Evolutionary conservation across 2,888 invertebrate genomes (phyloP), one percentile per base, ranked within the genome.

Genomic region (Torymus auratus): DNA sequence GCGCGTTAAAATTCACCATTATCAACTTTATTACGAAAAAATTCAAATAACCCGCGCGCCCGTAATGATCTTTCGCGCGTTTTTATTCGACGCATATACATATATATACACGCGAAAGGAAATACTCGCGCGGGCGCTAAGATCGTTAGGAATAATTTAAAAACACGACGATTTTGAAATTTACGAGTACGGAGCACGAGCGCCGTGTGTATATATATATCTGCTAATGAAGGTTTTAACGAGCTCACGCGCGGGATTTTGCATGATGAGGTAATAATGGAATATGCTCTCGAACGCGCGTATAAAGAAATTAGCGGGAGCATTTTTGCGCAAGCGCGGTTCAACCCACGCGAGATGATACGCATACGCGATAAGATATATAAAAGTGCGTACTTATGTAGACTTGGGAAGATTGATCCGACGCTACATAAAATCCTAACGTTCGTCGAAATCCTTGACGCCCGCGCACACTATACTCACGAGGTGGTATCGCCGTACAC

Each of bases 381-480:
- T 12, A 12, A 20, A n/a, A 12, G n/a, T 52, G 50, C 73, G 15
- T 41, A 17, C 15, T 50, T 3, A 56, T 13, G 17, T 65, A 52
- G 56, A 67, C 14, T 62, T 7, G 50, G 11, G 11, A 17, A 69
- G 58, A 80, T 70, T 13, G 79, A 70, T 80, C 69, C 23, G 41
- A 55, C 70, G 14, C 17, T 11, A 41, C 20, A 20, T n/a, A 12
- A 58, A 56, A 58, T 17, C 15, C 50, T 14, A 56, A 23, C 55
- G 69, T 79, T 41, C 69, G 69, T 79, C 58, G 20, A 52, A 60
- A 72, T 72, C 72, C 72, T 78, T 67, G 72, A 58, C 61, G 13
- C 14, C 64, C n/a, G 55, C 2, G 7, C 41, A 7, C 7, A 7
- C 7, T 41, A 41, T 41, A 41, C 41, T 41, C 7, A 1, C 41